Evolutionary conservation across 2,888 invertebrate species (phyloP), one percentile per base, ranked within the genome.

Genomic region (Metellina segmentata): DNA sequence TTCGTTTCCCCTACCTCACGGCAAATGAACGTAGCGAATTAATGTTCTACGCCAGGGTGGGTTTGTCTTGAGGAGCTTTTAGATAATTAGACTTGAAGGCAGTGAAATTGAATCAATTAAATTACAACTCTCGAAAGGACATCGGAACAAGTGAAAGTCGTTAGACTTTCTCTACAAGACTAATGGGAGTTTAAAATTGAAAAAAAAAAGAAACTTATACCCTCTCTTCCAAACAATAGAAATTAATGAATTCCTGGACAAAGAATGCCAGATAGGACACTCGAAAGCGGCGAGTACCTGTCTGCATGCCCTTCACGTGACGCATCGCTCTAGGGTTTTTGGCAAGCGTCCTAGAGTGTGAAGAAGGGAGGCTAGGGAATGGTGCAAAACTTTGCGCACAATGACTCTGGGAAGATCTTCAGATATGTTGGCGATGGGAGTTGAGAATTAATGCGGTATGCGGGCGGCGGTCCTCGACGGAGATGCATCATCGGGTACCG

Each of bases 401-500:
- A 77, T 77, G 19, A 77, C 77, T 77, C 77, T n/a, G 8, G 51
- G 51, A 77, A 77, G 77, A 77, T 77, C 77, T 77, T 52, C 77
- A 82, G 82, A 72, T 82, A 72, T 53, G 82, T 20, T 34, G 51
- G n/a, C 82, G 71, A 51, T n/a, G 71, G 19, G 81, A 69, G 52
- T 74, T 61, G 52, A 69, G 86, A 86, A 86, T 86, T 71, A 78
- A 86, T 86, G 85, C 51, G 85, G 85, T 78, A 86, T 86, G 78
- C 71, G 53, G 34, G 61, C 13, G n/a, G 19, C 1, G 53, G 61
- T 61, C 53, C 19, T 13, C 72, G 5, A 48, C 69, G 8, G 48
- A 6, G 51, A 86, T 77, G 75, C 20, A 77, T 78, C 78, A 51
- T 34, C 75, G 52, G 8, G 11, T 48, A 49, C 49, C 16, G 19